These are phyloP conservation scores for Myrmophylax atrothorax DNA, from an alignment of 2,113 vertebrate genomes.

Conservation along the genomic window DNA sequence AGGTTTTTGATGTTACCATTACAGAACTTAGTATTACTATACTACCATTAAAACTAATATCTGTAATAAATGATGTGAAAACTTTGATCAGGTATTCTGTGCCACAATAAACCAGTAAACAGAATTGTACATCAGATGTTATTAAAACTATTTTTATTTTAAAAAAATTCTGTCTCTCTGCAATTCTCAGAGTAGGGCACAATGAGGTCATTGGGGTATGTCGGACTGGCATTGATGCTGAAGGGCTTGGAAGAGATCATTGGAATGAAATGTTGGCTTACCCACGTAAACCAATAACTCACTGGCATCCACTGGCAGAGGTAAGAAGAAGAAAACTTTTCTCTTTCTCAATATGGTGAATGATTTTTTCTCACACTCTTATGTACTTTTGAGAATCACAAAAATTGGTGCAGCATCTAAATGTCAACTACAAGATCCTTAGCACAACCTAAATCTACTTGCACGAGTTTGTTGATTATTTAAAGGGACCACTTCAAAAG, in stretches of 20 bases:
- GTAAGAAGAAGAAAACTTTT: slow-evolving; percentile 68
- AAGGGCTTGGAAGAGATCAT: slow-evolving; percentile 94
- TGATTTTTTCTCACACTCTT: not conserved
- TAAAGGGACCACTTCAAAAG: not conserved
- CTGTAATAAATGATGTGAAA: not conserved
- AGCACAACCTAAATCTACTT: not conserved
- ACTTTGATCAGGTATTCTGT: not conserved
- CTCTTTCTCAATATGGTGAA: not conserved
- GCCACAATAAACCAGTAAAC: not conserved
- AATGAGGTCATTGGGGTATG: slow-evolving; percentile 98
- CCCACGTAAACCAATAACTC: slow-evolving; percentile 95
- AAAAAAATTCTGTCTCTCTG: not conserved
- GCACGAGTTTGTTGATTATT: not conserved
- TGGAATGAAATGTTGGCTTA: slow-evolving; percentile 99
- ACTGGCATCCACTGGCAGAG: slow-evolving; percentile 95
- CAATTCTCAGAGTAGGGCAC: slow-evolving; percentile 88
- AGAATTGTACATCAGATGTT: not conserved
- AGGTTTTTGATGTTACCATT: not conserved
- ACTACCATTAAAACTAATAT: not conserved
- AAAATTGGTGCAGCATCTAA: not conserved
- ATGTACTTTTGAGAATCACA: not conserved
- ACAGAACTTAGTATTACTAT: not conserved
- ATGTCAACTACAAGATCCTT: not conserved
- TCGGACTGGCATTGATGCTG: slow-evolving; percentile 87
- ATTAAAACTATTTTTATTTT: slow-evolving; percentile 33